phyloP scores from a whole-genome alignment of 2,888 invertebrate species.

The Chromoteleia sp. region DNA sequence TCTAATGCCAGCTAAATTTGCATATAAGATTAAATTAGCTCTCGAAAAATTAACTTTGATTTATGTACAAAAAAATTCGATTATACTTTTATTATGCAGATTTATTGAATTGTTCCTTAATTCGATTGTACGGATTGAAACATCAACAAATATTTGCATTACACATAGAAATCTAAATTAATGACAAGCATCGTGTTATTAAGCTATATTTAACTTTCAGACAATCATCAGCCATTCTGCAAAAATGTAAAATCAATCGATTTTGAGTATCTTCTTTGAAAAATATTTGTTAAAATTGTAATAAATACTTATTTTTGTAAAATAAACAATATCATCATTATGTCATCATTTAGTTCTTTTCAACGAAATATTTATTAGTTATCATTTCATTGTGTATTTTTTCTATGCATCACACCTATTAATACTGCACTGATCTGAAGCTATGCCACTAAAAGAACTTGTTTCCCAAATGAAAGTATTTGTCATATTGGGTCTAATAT shows the following conservation, averaged over 20 bases:
- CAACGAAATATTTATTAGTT: slow-evolving; percentile 22
- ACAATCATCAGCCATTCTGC: slow-evolving; percentile 39
- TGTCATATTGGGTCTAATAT: slow-evolving; percentile 2
- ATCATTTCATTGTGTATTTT: slow-evolving; percentile 14
- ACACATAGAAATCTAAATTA: slow-evolving; percentile 31
- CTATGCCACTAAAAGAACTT: slow-evolving; percentile 36
- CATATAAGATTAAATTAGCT: slow-evolving; percentile 1
- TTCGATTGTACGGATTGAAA: slow-evolving; percentile 15
- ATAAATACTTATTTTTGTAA: slow-evolving; percentile 36
- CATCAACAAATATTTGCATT: slow-evolving; percentile 19
- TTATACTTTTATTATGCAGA: not conserved
- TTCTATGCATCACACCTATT: slow-evolving; percentile 39
- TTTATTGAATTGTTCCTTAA: not conserved
- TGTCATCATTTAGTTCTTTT: slow-evolving; percentile 29
- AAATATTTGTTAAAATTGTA: slow-evolving; percentile 42
- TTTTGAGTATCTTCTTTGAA: slow-evolving; percentile 42
- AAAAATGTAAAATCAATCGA: slow-evolving; percentile 40
- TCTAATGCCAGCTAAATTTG: slow-evolving; percentile 25
- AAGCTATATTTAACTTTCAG: slow-evolving; percentile 25
- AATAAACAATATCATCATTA: slow-evolving; percentile 28
- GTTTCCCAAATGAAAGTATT: not conserved
- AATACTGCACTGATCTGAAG: slow-evolving; percentile 54
- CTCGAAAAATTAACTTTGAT: not conserved
- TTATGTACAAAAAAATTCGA: slow-evolving; percentile 31
- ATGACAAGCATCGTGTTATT: slow-evolving; percentile 56